These are phyloP conservation scores for Typhlichthys subterraneus DNA, from an alignment of 2,797 vertebrate species.

Conservation along the genomic window DNA sequence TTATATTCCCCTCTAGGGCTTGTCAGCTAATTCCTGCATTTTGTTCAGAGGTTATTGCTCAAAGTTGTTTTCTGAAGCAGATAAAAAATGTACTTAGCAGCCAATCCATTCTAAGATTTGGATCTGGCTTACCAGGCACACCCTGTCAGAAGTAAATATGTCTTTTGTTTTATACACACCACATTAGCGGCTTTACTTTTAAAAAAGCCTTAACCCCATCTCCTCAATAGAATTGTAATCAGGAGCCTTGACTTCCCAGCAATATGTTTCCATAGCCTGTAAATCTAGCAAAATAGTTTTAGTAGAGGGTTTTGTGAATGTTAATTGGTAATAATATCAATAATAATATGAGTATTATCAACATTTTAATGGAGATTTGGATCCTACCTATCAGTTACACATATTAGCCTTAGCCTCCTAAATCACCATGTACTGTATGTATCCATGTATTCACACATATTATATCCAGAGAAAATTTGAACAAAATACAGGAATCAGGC, in stretches of 20 bases:
- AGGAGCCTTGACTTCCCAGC: slow-evolving; percentile 40
- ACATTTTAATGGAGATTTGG: slow-evolving; percentile 10
- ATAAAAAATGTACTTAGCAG: slow-evolving; percentile 77
- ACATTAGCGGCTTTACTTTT: slow-evolving; percentile 59
- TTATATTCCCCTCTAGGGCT: slow-evolving; percentile 20
- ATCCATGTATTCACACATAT: slow-evolving; percentile 29
- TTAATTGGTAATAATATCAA: slow-evolving; percentile 27
- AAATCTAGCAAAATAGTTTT: slow-evolving; percentile 20
- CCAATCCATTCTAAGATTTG: slow-evolving; percentile 71
- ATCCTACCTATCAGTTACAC: slow-evolving; percentile 12
- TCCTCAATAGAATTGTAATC: slow-evolving; percentile 46
- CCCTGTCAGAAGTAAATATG: slow-evolving; percentile 68
- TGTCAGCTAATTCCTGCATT: slow-evolving; percentile 52
- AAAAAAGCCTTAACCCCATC: slow-evolving; percentile 23
- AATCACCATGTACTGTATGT: slow-evolving; percentile 34
- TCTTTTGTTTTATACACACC: slow-evolving; percentile 65
- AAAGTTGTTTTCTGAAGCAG: slow-evolving; percentile 57
- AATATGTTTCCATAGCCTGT: slow-evolving; percentile 27
- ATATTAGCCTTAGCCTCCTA: slow-evolving; percentile 31
- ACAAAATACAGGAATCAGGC: too few species aligned
- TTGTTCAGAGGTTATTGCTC: slow-evolving; percentile 69
- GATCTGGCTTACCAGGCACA: slow-evolving; percentile 66
- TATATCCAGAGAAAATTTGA: slow-evolving; percentile 11
- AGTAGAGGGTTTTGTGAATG: slow-evolving; percentile 31
- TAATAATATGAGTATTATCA: background rate